Evolutionary conservation across 2,888 invertebrate species (phyloP).

Genomic region (Epistrophe eligans): DNA sequence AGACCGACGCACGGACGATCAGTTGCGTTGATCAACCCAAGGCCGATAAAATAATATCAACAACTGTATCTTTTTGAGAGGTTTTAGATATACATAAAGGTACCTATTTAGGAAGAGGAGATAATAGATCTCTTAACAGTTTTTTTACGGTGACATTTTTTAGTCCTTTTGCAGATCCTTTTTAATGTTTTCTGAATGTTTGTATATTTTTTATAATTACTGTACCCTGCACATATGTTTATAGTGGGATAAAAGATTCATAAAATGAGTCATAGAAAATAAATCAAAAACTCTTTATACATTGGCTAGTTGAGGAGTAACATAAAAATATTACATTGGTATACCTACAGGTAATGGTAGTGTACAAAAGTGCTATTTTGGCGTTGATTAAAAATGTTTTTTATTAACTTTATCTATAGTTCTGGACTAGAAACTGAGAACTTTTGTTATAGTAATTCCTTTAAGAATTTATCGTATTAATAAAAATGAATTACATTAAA

Average conservation of each 20-base stretch:
- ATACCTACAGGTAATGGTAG: too few relatives aligned
- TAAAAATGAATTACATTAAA: too few relatives aligned
- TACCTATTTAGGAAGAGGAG: neutral
- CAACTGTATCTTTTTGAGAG: conserved; percentile 27
- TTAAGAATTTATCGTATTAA: too few relatives aligned
- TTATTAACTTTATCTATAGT: too few relatives aligned
- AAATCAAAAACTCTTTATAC: too few relatives aligned
- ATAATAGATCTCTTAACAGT: conserved; percentile 13
- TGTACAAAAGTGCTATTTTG: too few relatives aligned
- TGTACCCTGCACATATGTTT: neutral
- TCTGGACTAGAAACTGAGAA: too few relatives aligned
- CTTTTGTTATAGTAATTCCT: too few relatives aligned
- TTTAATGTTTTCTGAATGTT: neutral
- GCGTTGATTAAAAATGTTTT: too few relatives aligned
- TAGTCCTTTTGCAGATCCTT: neutral
- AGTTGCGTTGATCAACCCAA: neutral
- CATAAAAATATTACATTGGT: too few relatives aligned
- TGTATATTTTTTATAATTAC: neutral
- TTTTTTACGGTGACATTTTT: conserved; percentile 39
- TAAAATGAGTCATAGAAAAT: conserved; percentile 28
- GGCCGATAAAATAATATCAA: conserved; percentile 18
- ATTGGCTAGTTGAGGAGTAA: too few relatives aligned
- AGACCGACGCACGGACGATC: neutral
- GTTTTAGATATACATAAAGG: conserved; percentile 17
- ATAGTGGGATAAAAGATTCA: neutral